Evolutionary conservation across 2,113 vertebrate genomes (phyloP), one percentile per base, ranked within the genome.

Genomic region (Spea bombifrons): DNA sequence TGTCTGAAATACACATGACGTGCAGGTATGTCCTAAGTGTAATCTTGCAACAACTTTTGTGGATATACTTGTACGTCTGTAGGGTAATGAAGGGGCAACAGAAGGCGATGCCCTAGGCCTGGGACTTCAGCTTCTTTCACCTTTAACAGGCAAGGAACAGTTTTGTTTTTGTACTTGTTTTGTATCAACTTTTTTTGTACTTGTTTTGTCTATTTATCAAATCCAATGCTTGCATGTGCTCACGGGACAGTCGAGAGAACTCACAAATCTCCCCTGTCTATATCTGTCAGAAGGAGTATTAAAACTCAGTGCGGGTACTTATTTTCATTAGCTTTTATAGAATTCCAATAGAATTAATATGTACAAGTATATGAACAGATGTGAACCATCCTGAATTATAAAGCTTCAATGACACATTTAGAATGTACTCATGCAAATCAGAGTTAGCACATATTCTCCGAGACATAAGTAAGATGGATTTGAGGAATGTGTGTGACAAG

Each of bases 331-430:
- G 68, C 17, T 47, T 71, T 78, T 78, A 65, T 71, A 78, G 76
- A 68, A 78, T 78, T 71, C 70, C 76, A 63, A 71, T 71, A 64
- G 68, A 78, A 78, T 78, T 71, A 78, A 78, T 71, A 78, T 78
- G 76, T 71, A 78, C 76, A 71, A 78, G 67, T 55, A 44, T 71
- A 78, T 71, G 76, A 78, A 65, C 76, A 78, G 76, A 68, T 78
- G 76, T 78, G 76, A 78, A 71, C 76, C 61, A 71, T 65, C 55
- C 69, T 53, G 76, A 78, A 78, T 66, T 65, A 61, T 78, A 78
- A 78, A 71, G 63, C 76, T 78, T 68, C 59, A 71, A 52, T 78
- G 76, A 78, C 76, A 78, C 65, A 64, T 78, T 71, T 78, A 78
- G 76, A 78, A 71, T 70, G 68, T 78, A 65, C 76, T 71, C 76